Conservation (phyloP, 2,113 vertebrate genomes). For the Colistium nudipinnis region DNA sequence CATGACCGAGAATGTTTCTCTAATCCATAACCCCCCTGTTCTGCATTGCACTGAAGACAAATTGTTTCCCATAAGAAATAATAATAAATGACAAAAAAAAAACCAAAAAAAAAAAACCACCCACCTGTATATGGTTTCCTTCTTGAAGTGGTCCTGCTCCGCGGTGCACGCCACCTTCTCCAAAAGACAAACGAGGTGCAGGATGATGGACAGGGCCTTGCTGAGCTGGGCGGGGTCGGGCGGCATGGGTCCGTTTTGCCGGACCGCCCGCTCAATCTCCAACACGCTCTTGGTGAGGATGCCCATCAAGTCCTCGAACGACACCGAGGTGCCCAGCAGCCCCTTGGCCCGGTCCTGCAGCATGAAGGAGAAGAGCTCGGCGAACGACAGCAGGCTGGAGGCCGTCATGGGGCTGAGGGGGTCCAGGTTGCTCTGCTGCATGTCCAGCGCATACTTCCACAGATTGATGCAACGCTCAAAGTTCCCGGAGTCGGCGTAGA, state of each 20-base stretch:
- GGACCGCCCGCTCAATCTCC: constrained; percentile 95
- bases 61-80: too few species aligned
- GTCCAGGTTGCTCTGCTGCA: constrained; percentile 97
- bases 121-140: constrained; percentile 93
- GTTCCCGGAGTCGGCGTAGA: constrained; percentile 98
- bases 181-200: constrained; percentile 96
- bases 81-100: too few species aligned
- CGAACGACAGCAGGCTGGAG: constrained; percentile 96
- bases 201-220: constrained; percentile 97
- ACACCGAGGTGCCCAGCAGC: constrained; percentile 92
- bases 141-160: constrained; percentile 97
- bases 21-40: too few species aligned
- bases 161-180: constrained; percentile 95
- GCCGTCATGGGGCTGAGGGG: constrained; percentile 98
- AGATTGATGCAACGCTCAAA: constrained; percentile 98
- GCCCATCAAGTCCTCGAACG: constrained; percentile 97
- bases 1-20: too few species aligned
- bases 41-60: too few species aligned
- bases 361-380: constrained; percentile 99
- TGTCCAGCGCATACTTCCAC: constrained; percentile 98
- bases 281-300: constrained; percentile 96
- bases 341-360: constrained; percentile 98
- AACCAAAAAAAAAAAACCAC: too few species aligned
- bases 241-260: constrained; percentile 84
- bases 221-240: constrained; percentile 93